phyloP scores from a whole-genome alignment of 1,140 invertebrate species.

The Cyphomyrmex costatus region DNA sequence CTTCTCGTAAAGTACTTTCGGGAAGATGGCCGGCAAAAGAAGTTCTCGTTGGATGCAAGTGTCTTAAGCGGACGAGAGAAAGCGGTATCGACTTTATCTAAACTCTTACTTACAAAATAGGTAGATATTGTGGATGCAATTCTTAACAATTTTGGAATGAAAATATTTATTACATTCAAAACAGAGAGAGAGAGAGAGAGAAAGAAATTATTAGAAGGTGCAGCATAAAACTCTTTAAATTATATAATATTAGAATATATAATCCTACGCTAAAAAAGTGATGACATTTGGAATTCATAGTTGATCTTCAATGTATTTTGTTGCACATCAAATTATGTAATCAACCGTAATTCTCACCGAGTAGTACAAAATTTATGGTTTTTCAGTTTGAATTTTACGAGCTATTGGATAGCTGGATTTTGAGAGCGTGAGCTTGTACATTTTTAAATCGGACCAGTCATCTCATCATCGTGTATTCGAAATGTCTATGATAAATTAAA shows the following conservation, averaged over 20 bases:
- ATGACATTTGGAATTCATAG: neutral
- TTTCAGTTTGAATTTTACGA: neutral
- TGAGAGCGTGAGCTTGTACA: neutral
- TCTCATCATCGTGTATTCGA: neutral
- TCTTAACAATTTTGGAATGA: neutral
- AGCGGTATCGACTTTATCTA: neutral
- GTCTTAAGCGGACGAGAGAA: constrained; percentile 54
- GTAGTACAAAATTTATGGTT: constrained; percentile 1
- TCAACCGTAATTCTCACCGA: neutral
- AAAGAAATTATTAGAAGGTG: neutral
- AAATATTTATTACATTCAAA: neutral
- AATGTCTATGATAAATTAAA: constrained; percentile 16
- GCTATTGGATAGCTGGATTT: too few species aligned
- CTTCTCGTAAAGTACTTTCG: constrained; percentile 55
- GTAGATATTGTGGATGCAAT: neutral
- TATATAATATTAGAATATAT: neutral
- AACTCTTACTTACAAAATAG: neutral
- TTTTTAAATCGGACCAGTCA: constrained; percentile 39
- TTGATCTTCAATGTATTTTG: neutral
- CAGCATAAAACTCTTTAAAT: neutral
- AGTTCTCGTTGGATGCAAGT: constrained; percentile 18
- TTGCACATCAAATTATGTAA: neutral
- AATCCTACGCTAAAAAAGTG: neutral
- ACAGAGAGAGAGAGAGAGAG: too few species aligned
- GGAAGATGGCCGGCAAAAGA: constrained; percentile 50